phyloP scores from a whole-genome alignment of 1,140 invertebrate genomes.

The Plectrocnemia conspersa region DNA sequence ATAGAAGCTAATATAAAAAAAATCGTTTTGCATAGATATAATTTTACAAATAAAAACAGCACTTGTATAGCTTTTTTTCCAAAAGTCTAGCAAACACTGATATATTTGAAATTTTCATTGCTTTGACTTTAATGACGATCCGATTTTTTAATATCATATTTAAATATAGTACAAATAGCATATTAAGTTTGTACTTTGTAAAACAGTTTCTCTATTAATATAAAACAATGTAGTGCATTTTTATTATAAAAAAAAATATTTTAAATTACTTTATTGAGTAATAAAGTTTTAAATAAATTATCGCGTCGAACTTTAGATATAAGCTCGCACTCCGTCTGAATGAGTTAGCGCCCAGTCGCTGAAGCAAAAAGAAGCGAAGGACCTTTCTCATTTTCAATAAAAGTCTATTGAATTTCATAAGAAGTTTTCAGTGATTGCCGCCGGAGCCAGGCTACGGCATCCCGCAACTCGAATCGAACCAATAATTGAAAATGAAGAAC shows the following conservation, averaged over 20 bases:
- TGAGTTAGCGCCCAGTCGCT: background rate
- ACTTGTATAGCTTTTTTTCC: no score
- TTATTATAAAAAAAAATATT: slow-evolving; percentile 2
- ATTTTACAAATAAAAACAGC: no score
- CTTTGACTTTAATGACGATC: no score
- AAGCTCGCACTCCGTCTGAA: background rate
- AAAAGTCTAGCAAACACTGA: no score
- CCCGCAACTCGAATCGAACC: slow-evolving; percentile 12
- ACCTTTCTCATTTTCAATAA: slow-evolving; percentile 22
- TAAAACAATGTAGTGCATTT: background rate
- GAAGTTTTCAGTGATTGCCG: slow-evolving; percentile 21
- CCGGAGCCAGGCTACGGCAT: background rate
- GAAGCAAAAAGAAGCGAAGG: background rate
- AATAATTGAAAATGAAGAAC: slow-evolving; percentile 29
- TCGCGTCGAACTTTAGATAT: slow-evolving; percentile 1
- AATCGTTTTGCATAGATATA: no score
- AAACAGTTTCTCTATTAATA: no score
- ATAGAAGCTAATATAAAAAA: no score
- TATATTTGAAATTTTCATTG: no score
- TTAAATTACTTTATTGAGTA: no score
- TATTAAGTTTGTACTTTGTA: no score
- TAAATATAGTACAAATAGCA: no score
- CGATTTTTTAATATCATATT: no score
- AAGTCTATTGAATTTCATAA: slow-evolving; percentile 25
- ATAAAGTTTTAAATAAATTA: slow-evolving; percentile 11